Percentiles rank a stretch among this genome's conserved stretches.
Evolutionary conservation across 2,888 invertebrate species (phyloP).

Genomic region (Oscheius myriophilus): DNA sequence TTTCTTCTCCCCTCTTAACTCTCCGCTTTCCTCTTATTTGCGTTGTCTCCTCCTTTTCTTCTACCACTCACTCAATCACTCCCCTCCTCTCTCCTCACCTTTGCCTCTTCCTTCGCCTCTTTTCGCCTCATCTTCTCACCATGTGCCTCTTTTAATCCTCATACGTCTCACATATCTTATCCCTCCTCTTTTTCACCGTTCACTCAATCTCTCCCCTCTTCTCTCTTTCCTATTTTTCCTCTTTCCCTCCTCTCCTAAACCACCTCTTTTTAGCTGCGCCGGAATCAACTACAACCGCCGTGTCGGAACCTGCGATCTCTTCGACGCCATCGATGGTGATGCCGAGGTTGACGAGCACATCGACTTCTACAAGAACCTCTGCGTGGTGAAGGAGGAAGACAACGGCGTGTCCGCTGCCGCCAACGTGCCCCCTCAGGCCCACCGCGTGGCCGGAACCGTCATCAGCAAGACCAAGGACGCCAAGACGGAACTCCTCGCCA

Average conservation of each 20-base stretch:
- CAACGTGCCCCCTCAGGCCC: slow-evolving; percentile 63
- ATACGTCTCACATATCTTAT: too few species aligned
- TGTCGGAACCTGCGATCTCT: slow-evolving; percentile 66
- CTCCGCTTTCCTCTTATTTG: too few species aligned
- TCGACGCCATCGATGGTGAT: slow-evolving; percentile 60
- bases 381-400: slow-evolving; percentile 67
- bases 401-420: slow-evolving; percentile 63
- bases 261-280: slow-evolving; percentile 53
- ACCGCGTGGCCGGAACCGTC: slow-evolving; percentile 51
- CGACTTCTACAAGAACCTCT: slow-evolving; percentile 70
- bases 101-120: too few species aligned
- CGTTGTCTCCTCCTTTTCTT: too few species aligned
- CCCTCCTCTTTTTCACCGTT: too few species aligned
- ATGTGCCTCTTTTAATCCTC: too few species aligned
- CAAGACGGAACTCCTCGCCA: slow-evolving; percentile 38
- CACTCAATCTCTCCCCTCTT: too few species aligned
- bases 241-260: background rate
- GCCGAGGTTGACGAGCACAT: slow-evolving; percentile 63
- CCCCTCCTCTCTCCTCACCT: too few species aligned
- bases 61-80: too few species aligned
- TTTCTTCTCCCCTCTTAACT: too few species aligned
- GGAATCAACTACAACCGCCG: slow-evolving; percentile 70
- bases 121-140: too few species aligned
- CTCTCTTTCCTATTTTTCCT: background rate
- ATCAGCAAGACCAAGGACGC: slow-evolving; percentile 46